A percentile compares a stretch with the other conserved stretches of the same genome.
These are phyloP conservation scores for Hypotaenidia philippensis DNA, from an alignment of 2,797 vertebrate species.

Conservation along the genomic window DNA sequence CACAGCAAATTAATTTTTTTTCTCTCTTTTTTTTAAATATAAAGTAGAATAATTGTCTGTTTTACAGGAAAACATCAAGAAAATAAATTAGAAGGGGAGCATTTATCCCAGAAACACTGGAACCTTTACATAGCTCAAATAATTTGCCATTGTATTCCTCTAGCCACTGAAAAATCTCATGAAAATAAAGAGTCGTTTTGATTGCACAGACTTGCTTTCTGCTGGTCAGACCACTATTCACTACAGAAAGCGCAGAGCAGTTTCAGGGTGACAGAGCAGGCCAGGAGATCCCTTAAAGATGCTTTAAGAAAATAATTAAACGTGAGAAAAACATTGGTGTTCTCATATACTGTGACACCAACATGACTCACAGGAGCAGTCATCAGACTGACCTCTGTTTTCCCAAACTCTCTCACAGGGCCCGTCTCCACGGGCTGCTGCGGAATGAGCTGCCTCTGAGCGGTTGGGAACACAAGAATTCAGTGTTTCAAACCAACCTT, in stretches of 20 bases:
- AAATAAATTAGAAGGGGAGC: not conserved
- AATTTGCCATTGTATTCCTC: not conserved
- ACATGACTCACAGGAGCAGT: not conserved
- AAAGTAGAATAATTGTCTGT: not conserved
- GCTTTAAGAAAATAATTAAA: not conserved
- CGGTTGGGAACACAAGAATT: not conserved
- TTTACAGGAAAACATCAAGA: not conserved
- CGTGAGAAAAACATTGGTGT: not conserved
- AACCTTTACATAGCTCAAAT: not conserved
- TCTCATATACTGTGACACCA: rapidly evolving
- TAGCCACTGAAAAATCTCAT: not conserved
- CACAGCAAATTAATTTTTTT: not conserved
- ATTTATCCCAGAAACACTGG: not conserved
- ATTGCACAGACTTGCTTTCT: not conserved
- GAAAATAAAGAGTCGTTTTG: not conserved
- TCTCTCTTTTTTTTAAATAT: not conserved
- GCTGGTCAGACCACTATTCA: not conserved
- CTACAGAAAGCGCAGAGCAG: not conserved
- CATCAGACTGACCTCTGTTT: not conserved
- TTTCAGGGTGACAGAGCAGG: not conserved
- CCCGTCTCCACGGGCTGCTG: not conserved
- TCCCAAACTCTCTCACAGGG: not conserved
- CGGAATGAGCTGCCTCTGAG: not conserved
- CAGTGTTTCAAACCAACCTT: not conserved
- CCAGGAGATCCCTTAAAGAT: not conserved